Base-by-base conservation (phyloP, 2,888 invertebrate species). In the Lumbricus terrestris region DNA sequence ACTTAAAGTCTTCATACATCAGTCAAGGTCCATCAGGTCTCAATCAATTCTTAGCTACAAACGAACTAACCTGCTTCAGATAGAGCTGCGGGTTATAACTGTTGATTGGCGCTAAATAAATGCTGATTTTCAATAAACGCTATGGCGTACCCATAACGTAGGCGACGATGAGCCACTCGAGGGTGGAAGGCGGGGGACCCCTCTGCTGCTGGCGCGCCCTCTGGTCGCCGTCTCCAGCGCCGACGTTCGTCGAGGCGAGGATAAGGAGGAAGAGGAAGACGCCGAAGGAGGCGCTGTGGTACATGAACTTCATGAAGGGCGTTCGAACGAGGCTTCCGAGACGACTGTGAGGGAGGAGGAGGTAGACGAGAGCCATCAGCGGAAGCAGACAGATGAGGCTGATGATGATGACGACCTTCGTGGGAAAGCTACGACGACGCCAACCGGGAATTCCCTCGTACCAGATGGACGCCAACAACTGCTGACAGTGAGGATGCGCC, bases 301-400 rank as follows among this genome's bases (percentile, higher is more conserved):
- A 96, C 91, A 96, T 94, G 93, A 96, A 96, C 94, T 96, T 96
- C 96, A 96, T 96, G 94, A 96, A 96, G 0, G 96, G 96, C 82
- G 95, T 95, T 18, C 96, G 94, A 11, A 96, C 94, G 82, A 96
- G 94, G 37, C 83, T 94, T 11, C 96, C 96, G 38, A 96, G 93
- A 90, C 94, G 93, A 89, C 95, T 95, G 88, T 95, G 94, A 6
- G 96, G 96, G 91, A 95, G 94, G 89, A 96, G 93, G 90, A 96
- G 93, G 91, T 96, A 96, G 93, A 95, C 95, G 18, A 95, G 92
- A 0, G 95, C 94, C 92, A 96, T 95, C 89, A 96, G 93, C 5
- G 96, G 95, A 42, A 91, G 83, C 40, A 91, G 89, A 33, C 85
- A 85, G 38, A 91, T 91, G 90, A 91, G 91, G n/a, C 88, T 88